These are phyloP conservation scores for Microctonus hyperodae DNA, from an alignment of 2,888 invertebrate genomes.

Conservation along the genomic window DNA sequence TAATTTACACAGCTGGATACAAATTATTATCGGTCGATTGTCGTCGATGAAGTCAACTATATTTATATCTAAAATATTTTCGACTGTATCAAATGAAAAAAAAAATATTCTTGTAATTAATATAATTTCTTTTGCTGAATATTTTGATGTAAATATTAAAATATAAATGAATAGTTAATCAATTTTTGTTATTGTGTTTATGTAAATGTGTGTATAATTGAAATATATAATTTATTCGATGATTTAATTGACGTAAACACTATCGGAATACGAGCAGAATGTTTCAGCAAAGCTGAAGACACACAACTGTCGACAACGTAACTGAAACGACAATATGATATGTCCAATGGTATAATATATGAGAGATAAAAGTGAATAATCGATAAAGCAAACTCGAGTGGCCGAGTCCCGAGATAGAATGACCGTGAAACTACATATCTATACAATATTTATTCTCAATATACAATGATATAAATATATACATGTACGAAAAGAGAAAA, in stretches of 20 bases:
- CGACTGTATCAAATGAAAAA: constrained; percentile 25
- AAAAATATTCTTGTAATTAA: neutral
- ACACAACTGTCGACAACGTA: neutral
- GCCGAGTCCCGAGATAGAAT: neutral
- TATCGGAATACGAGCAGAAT: neutral
- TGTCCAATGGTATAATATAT: neutral
- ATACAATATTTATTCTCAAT: no score
- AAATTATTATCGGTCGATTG: neutral
- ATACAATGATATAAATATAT: neutral
- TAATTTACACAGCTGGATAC: neutral
- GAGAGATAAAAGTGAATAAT: constrained; percentile 6
- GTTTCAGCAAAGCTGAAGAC: neutral
- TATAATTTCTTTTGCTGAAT: neutral
- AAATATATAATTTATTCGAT: neutral
- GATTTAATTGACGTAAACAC: no score
- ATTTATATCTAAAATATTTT: constrained; percentile 5
- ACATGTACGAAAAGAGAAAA: neutral
- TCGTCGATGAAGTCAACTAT: neutral
- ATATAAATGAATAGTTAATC: neutral
- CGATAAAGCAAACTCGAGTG: constrained; percentile 1
- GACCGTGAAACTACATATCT: constrained; percentile 1
- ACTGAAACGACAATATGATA: neutral
- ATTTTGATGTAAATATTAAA: neutral
- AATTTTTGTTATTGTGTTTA: neutral
- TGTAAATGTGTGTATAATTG: neutral